Conservation (phyloP, 64 coral and sea anemone genomes). For the Catalaphyllia jardinei region DNA sequence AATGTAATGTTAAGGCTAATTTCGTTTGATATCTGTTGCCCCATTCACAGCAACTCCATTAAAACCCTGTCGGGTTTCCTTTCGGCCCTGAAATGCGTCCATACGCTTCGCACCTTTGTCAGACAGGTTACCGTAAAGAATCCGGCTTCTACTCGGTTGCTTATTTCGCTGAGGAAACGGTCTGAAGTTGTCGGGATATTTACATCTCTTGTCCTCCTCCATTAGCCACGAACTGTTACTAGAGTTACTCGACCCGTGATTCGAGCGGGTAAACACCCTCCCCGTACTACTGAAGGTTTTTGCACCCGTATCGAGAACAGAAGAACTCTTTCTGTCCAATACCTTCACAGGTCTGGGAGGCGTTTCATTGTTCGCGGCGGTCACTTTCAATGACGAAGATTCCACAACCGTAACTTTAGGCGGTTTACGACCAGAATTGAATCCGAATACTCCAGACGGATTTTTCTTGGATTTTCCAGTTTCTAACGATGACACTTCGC, state of each 20-base stretch:
- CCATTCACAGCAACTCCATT: conserved; percentile 33
- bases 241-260: conserved; percentile 7
- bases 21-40: conserved; percentile 4
- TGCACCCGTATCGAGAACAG: conserved; percentile 29
- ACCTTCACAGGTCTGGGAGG: conserved; percentile 38
- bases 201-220: conserved; percentile 78
- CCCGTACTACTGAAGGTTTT: neutral
- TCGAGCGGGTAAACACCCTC: neutral
- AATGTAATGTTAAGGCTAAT: neutral
- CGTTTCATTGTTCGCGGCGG: neutral
- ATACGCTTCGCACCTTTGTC: conserved; percentile 76
- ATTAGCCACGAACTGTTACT: conserved; percentile 74
- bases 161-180: conserved; percentile 90
- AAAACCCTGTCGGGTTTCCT: conserved; percentile 16
- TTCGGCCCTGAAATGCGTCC: conserved; percentile 71
- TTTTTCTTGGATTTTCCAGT: conserved; percentile 9
- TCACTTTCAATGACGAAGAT: conserved; percentile 8
- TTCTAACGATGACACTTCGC: conserved; percentile 72
- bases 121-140: conserved; percentile 86
- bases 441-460: neutral
- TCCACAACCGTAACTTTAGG: conserved; percentile 37
- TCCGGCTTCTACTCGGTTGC: conserved; percentile 56
- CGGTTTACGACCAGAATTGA: conserved; percentile 28
- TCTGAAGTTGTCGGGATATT: conserved; percentile 79
- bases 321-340: conserved; percentile 71